A percentile compares a stretch with the other conserved stretches of the same genome.
phyloP scores from a whole-genome alignment of 2,888 invertebrate species.

The Leuctra nigra region DNA sequence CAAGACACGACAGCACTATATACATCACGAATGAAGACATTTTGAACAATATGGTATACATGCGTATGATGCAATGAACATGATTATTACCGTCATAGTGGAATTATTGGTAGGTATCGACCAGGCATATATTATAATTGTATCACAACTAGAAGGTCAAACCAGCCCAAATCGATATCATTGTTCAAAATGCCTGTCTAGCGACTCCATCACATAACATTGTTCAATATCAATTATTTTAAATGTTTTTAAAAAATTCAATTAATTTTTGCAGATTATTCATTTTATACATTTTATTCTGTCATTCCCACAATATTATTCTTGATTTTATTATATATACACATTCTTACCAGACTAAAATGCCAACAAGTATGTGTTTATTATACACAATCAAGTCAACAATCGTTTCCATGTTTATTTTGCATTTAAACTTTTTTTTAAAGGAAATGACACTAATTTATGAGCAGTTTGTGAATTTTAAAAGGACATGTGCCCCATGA shows the following conservation, averaged over 20 bases:
- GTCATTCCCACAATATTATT: conserved; percentile 1
- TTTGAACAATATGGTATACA: conserved; percentile 30
- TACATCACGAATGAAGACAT: conserved; percentile 29
- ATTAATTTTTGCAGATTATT: conserved; percentile 19
- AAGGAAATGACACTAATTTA: conserved; percentile 26
- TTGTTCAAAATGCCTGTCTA: conserved; percentile 29
- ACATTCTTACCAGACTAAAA: conserved; percentile 28
- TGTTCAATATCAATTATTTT: background rate
- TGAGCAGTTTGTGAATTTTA: conserved; percentile 26
- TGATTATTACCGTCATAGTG: background rate
- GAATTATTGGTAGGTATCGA: conserved; percentile 10
- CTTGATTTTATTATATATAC: conserved; percentile 19
- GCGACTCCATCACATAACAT: conserved; percentile 23
- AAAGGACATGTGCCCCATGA: too few relatives aligned
- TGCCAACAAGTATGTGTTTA: conserved; percentile 24
- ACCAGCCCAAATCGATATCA: conserved; percentile 10
- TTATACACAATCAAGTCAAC: conserved; percentile 18
- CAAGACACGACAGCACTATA: conserved; percentile 27
- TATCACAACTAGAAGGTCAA: conserved; percentile 6
- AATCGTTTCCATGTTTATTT: conserved; percentile 20
- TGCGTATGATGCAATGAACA: background rate
- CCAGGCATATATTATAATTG: conserved; percentile 15
- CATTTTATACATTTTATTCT: conserved; percentile 19
- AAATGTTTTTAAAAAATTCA: conserved; percentile 23
- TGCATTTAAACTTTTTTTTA: conserved; percentile 13